phyloP scores from a whole-genome alignment of 2,797 vertebrate genomes.

The Sebastes nivosus region DNA sequence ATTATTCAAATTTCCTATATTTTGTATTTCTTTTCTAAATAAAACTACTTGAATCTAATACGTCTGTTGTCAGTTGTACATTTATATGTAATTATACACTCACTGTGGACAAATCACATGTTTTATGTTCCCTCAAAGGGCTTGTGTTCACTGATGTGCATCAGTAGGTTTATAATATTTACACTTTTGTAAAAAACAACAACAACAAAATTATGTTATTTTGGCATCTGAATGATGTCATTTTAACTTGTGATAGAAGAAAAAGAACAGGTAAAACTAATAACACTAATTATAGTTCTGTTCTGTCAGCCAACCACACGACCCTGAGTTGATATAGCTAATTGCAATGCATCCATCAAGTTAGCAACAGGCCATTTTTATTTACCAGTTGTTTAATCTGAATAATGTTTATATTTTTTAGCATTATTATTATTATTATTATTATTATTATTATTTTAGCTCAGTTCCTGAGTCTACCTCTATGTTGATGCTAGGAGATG shows the following conservation, averaged over 20 bases:
- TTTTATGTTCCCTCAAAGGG: background rate
- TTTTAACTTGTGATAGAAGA: background rate
- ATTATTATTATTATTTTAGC: no score
- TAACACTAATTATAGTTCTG: no score
- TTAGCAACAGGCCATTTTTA: no score
- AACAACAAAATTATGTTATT: background rate
- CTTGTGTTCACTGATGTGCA: background rate
- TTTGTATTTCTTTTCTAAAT: slow-evolving; percentile 54
- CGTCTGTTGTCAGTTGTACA: background rate
- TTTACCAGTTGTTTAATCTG: no score
- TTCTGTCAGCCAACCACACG: no score
- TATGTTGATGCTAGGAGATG: no score
- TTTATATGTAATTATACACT: background rate
- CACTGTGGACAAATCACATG: background rate
- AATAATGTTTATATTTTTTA: no score
- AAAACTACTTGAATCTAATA: slow-evolving; percentile 25
- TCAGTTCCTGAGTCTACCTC: no score
- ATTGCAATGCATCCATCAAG: no score
- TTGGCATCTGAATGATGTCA: background rate
- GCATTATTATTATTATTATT: no score
- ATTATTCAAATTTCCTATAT: slow-evolving; percentile 51
- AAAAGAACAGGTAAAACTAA: no score
- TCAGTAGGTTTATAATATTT: background rate
- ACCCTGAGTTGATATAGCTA: no score
- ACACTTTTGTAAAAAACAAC: background rate